A percentile compares a stretch with the other conserved stretches of the same genome.
Conservation (phyloP, 92 coral and sea anemone species). For the Palythoa grandis region DNA sequence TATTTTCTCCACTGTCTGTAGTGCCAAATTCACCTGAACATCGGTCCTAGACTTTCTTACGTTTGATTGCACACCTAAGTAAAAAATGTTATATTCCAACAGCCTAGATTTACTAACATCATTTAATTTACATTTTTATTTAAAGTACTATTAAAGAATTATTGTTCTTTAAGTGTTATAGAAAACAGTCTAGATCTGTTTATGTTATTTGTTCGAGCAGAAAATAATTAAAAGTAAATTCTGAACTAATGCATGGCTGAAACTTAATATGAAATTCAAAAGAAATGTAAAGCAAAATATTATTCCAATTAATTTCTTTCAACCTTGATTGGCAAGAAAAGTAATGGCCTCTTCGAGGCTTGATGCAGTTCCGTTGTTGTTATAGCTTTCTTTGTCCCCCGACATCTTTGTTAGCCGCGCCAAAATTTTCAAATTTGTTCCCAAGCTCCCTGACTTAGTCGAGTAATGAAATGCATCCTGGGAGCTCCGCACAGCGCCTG, state of each 20-base stretch:
- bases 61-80: neutral
- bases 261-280: too few species aligned
- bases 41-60: slow-evolving; percentile 50
- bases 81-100: neutral
- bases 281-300: neutral
- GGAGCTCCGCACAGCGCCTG: slow-evolving; percentile 42
- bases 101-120: too few species aligned
- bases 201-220: too few species aligned
- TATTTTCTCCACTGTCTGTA: slow-evolving; percentile 61
- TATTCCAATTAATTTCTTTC: neutral
- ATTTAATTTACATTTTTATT: neutral
- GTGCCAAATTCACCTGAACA: slow-evolving; percentile 64
- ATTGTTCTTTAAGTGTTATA: too few species aligned
- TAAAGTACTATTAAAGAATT: too few species aligned
- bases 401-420: slow-evolving; percentile 64
- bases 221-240: too few species aligned
- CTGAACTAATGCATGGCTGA: too few species aligned
- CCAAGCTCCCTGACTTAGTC: slow-evolving; percentile 43
- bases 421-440: slow-evolving; percentile 67
- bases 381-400: neutral
- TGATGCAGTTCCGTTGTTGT: slow-evolving; percentile 3
- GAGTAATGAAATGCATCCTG: slow-evolving; percentile 1
- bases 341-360: slow-evolving; percentile 35
- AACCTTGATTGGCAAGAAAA: slow-evolving; percentile 44
- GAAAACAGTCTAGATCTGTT: too few species aligned